Evolutionary conservation across 2,888 invertebrate genomes (phyloP).

Genomic region (Acrocyrtus sp.): DNA sequence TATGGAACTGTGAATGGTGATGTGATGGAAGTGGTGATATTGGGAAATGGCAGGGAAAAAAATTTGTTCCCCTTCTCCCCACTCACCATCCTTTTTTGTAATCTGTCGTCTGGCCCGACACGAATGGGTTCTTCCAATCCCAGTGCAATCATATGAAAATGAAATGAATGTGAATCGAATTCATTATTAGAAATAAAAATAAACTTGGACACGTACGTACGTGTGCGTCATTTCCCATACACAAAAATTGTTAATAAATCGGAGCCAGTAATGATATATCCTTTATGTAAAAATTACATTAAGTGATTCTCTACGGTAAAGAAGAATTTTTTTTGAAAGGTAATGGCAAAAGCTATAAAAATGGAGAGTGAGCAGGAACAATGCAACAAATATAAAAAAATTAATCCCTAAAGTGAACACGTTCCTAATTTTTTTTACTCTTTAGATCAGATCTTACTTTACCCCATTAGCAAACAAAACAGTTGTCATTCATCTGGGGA

Average conservation of each 20-base stretch:
- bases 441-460: constrained; percentile 35
- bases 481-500: neutral
- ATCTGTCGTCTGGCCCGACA: constrained; percentile 22
- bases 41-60: no score
- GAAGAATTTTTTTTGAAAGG: constrained; percentile 18
- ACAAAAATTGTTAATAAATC: constrained; percentile 1
- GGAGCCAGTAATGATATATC: neutral
- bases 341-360: neutral
- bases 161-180: constrained; percentile 51
- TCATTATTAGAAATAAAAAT: constrained; percentile 41
- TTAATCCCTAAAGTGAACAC: constrained; percentile 39
- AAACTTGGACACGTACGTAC: neutral
- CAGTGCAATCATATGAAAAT: constrained; percentile 33
- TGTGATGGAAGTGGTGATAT: no score
- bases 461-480: constrained; percentile 40
- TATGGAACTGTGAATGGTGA: no score
- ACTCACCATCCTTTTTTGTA: constrained; percentile 18
- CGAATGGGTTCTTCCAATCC: constrained; percentile 15
- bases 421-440: constrained; percentile 14
- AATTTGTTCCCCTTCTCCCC: no score
- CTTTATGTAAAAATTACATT: constrained; percentile 40
- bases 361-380: neutral
- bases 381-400: neutral
- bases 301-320: constrained; percentile 51
- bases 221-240: constrained; percentile 11